Base-by-base conservation (phyloP, 2,113 vertebrate genomes). In the Corapipo altera region DNA sequence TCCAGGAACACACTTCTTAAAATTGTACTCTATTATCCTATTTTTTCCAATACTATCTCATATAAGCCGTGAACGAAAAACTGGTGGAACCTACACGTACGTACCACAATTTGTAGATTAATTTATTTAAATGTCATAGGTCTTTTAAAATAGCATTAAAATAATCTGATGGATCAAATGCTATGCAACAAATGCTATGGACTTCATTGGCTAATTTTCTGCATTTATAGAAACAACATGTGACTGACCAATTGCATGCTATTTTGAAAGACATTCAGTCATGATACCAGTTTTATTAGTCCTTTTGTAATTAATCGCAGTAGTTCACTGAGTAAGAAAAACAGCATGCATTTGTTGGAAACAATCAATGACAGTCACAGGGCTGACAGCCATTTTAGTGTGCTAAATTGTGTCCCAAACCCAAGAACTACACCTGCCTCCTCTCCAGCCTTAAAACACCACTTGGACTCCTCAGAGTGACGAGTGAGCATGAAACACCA, bases 1-100 rank as follows among this genome's bases (percentile, higher is more conserved):
- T 85, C 43, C 22, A 58, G 62, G 44, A 65, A 70, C 23, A 21
- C 21, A 62, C 5, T 46, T 30, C 32, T 37, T 4, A 5, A 89
- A 69, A 59, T 14, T 48, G 10, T 52, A 7, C 15, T 69, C 13
- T 69, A 3, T 78, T 74, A 18, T 71, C 18, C 30, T 57, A 0
- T 73, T 70, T 85, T 35, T 35, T 73, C 6, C 33, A 46, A 28
- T 28, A 18, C 7, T 81, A 3, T 64, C 39, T 77, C 21, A 30
- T 37, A 7, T 52, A 26, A 48, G 11, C 37, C 67, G n/a, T 49
- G 35, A 88, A 70, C 37, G 28, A 62, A 88, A 94, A 82, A 24
- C 0, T 19, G 49, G 28, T 2, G 1, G n/a, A 67, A 17, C 2
- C 17, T 71, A 35, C 3, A 21, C 5, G 30, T 22, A 32, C n/a